These are phyloP conservation scores for Unio delphinus DNA, from an alignment of 2,888 invertebrate genomes.

Conservation along the genomic window DNA sequence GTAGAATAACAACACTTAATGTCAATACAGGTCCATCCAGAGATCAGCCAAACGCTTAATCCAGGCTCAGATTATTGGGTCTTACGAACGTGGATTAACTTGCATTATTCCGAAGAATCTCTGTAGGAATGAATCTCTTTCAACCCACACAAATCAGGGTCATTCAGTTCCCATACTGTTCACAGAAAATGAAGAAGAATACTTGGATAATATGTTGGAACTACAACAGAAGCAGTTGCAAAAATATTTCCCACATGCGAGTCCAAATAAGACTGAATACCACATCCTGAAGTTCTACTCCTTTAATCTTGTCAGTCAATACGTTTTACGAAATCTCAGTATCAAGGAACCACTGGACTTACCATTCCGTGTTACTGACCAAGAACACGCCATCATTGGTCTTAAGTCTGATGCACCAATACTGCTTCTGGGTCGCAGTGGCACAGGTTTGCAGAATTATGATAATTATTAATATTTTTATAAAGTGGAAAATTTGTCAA, in stretches of 20 bases:
- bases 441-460: conserved; percentile 1
- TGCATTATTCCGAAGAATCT: conserved; percentile 55
- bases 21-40: conserved; percentile 23
- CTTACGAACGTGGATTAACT: conserved; percentile 37
- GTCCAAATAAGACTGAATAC: conserved; percentile 56
- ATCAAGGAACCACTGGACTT: conserved; percentile 13
- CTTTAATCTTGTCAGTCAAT: conserved; percentile 52
- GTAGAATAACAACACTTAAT: no score
- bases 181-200: conserved; percentile 33
- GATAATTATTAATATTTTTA: no score
- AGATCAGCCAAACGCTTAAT: conserved; percentile 35
- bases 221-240: conserved; percentile 19
- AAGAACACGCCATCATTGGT: conserved; percentile 29
- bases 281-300: conserved; percentile 66
- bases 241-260: conserved; percentile 56
- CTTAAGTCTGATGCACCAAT: conserved; percentile 17
- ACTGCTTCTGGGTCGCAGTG: conserved; percentile 39
- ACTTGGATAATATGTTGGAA: background rate
- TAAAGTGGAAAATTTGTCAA: no score
- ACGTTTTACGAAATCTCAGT: conserved; percentile 9
- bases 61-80: conserved; percentile 39
- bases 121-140: conserved; percentile 35
- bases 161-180: conserved; percentile 42
- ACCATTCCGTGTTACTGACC: conserved; percentile 37
- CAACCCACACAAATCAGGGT: conserved; percentile 7